Evolutionary conservation across 2,888 invertebrate genomes (phyloP).

Genomic region (Callyntrura sp.): DNA sequence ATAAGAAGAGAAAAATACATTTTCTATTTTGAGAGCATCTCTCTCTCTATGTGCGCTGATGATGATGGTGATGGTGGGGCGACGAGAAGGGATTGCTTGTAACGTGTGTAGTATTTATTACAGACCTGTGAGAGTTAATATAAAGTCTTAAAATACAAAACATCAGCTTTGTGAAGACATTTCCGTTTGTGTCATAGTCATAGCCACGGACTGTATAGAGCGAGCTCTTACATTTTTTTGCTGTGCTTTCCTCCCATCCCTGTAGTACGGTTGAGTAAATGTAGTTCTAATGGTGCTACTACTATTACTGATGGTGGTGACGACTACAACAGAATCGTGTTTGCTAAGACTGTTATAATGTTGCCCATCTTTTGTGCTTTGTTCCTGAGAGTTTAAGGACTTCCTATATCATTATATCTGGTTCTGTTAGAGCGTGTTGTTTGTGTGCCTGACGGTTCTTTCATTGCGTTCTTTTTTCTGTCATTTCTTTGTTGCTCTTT

Average conservation of each 20-base stretch:
- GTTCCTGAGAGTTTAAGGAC: not conserved
- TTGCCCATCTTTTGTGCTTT: constrained; percentile 22
- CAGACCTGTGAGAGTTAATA: constrained; percentile 46
- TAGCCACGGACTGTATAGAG: not conserved
- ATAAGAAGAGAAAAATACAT: no score
- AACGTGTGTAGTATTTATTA: constrained; percentile 17
- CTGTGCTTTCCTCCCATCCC: constrained; percentile 16
- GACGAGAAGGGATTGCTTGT: constrained; percentile 18
- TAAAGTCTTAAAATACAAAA: constrained; percentile 51
- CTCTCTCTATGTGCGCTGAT: no score
- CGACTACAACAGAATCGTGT: not conserved
- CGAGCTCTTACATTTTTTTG: not conserved
- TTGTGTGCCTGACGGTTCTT: constrained; percentile 22
- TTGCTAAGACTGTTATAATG: not conserved
- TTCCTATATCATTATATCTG: constrained; percentile 11
- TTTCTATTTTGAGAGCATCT: constrained; percentile 13
- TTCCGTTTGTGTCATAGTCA: not conserved
- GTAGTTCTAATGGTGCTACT: constrained; percentile 2
- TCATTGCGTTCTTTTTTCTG: not conserved
- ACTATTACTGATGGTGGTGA: constrained; percentile 15
- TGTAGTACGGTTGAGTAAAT: constrained; percentile 24
- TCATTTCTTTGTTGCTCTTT: constrained; percentile 33
- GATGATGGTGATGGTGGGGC: not conserved
- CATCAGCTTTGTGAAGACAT: constrained; percentile 10
- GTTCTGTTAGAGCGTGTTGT: not conserved